Percentiles rank a stretch among this genome's conserved stretches.
These are phyloP conservation scores for Lota lota DNA, from an alignment of 2,113 vertebrate species.

Conservation along the genomic window DNA sequence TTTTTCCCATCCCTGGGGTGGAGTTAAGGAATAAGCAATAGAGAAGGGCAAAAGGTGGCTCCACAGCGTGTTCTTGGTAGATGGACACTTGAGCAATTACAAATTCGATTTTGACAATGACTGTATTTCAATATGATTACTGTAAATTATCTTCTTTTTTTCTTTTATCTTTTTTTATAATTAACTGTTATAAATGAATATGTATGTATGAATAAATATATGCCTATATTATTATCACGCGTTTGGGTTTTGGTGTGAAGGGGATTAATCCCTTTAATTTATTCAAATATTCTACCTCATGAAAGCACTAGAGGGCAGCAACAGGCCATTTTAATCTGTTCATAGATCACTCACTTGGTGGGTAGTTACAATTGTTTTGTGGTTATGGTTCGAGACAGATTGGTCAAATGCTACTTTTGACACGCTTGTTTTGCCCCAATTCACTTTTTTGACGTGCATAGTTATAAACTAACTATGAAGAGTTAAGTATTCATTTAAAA, in stretches of 20 bases:
- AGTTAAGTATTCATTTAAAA: background rate
- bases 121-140: constrained; percentile 70
- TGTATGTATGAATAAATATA: constrained; percentile 81
- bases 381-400: background rate
- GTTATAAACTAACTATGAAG: background rate
- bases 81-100: constrained; percentile 50
- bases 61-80: constrained; percentile 39
- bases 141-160: constrained; percentile 60
- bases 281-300: background rate
- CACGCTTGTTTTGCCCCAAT: no score
- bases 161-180: constrained; percentile 65
- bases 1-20: constrained; percentile 53
- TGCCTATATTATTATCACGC: constrained; percentile 79
- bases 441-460: no score
- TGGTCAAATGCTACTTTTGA: no score
- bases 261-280: background rate
- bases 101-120: constrained; percentile 66
- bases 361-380: background rate
- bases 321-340: background rate
- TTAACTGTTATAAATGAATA: constrained; percentile 78
- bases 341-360: background rate
- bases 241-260: constrained; percentile 7
- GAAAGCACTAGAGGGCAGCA: constrained; percentile 53
- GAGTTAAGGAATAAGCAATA: constrained; percentile 13
- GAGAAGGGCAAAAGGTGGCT: constrained; percentile 19